Conservation (phyloP, 1,140 invertebrate genomes). For the Hylaeus volcanicus region DNA sequence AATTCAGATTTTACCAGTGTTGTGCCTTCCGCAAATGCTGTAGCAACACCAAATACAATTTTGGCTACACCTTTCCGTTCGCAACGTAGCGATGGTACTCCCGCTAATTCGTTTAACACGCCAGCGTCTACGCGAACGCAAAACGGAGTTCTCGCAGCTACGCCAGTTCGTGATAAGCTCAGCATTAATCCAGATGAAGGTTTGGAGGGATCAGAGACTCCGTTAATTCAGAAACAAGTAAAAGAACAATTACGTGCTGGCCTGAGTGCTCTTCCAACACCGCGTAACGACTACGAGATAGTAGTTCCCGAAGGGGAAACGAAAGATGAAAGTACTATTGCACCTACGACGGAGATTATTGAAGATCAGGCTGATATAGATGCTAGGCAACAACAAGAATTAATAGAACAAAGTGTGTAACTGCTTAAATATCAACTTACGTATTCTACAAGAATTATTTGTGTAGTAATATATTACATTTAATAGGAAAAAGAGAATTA, state of each 20-base stretch:
- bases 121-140: slow-evolving; percentile 70
- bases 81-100: slow-evolving; percentile 76
- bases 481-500: slow-evolving; percentile 84
- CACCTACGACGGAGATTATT: slow-evolving; percentile 77
- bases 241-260: slow-evolving; percentile 89
- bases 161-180: slow-evolving; percentile 94
- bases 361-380: slow-evolving; percentile 97
- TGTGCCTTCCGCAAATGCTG: slow-evolving; percentile 86
- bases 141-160: slow-evolving; percentile 79
- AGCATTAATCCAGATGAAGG: slow-evolving; percentile 96
- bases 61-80: slow-evolving; percentile 95
- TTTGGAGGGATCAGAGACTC: slow-evolving; percentile 85
- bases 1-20: slow-evolving; percentile 93
- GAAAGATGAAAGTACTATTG: slow-evolving; percentile 80
- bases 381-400: slow-evolving; percentile 84
- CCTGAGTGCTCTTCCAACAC: slow-evolving; percentile 90
- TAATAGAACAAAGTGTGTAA: slow-evolving; percentile 82
- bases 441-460: slow-evolving; percentile 1
- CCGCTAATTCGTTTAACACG: slow-evolving; percentile 76
- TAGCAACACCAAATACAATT: slow-evolving; percentile 97
- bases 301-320: slow-evolving; percentile 95
- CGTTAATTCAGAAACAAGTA: slow-evolving; percentile 85
- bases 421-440: slow-evolving; percentile 5
- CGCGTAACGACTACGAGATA: slow-evolving; percentile 99
- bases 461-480: slow-evolving; percentile 25